Evolutionary conservation across 1,140 invertebrate species (phyloP), one percentile per base, ranked within the genome.

Genomic region (Brachionus sp.): DNA sequence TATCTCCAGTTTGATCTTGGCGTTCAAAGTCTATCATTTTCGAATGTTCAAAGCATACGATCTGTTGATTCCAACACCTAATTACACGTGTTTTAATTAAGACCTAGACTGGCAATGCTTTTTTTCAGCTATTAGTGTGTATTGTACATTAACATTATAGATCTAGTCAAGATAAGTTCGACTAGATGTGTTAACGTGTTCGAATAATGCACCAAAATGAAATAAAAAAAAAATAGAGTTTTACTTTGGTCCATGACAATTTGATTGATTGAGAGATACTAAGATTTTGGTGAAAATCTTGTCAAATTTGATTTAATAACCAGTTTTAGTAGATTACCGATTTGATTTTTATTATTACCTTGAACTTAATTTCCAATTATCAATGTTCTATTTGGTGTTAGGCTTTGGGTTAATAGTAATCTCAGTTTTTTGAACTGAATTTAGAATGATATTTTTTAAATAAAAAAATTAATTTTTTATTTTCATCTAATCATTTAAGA

Each of bases 181-280:
- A 57, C 19, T 57, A 57, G 50, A 57, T 7, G 50, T 57, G 50
- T 57, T 19, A 23, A 57, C 50, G 50, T 57, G 50, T 57, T 57
- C 50, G 46, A 57, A 57, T 57, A 57, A 19, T 57, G 50, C 19
- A 57, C 50, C 50, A 57, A 50, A 50, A 13, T n/a, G 9, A n/a
- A 19, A 57, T 23, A 19, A 19, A 57, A 16, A 57, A 13, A 42
- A 13, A 42, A 42, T 3, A 29, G 12, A 42, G 50, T 57, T 57
- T 57, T 57, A 57, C 50, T 57, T 57, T 57, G 50, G 50, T 57
- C 50, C 50, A 57, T 57, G 50, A 57, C 16, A 57, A 57, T 57
- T 57, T 57, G 50, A 57, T 57, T 57, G 50, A 57, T 57, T 57
- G 50, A 1, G 50, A 57, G 50, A 57, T 57, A 57, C n/a, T 23